A percentile compares a stretch with the other conserved stretches of the same genome.
phyloP scores from a whole-genome alignment of 92 coral and sea anemone species.

The Actinernus sp. region DNA sequence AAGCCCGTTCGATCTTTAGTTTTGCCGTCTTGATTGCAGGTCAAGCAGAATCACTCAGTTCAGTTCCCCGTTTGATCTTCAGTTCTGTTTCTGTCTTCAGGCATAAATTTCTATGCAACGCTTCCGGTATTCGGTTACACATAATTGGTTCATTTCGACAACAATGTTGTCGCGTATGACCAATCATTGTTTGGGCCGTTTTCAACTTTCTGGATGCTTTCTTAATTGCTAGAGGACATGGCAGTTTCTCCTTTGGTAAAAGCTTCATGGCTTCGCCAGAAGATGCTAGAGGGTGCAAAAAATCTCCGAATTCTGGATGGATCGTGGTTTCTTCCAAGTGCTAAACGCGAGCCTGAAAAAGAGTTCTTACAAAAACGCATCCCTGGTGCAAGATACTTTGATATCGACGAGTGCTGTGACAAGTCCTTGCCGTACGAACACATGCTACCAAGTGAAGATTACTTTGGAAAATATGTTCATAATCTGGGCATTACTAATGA shows the following conservation, averaged over 20 bases:
- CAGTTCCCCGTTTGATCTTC: too few relatives aligned
- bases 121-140: too few relatives aligned
- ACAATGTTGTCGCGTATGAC: too few relatives aligned
- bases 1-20: too few relatives aligned
- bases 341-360: conserved; percentile 75
- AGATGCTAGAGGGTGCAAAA: conserved; percentile 53
- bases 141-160: too few relatives aligned
- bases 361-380: conserved; percentile 78
- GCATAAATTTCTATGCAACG: too few relatives aligned
- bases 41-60: too few relatives aligned
- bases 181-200: too few relatives aligned
- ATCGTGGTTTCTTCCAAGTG: conserved; percentile 90
- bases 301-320: conserved; percentile 83
- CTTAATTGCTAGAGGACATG: too few relatives aligned
- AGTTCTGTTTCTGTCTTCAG: too few relatives aligned
- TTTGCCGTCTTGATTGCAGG: too few relatives aligned
- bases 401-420: conserved; percentile 86
- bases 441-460: conserved; percentile 85
- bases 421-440: conserved; percentile 72
- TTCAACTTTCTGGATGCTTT: too few relatives aligned
- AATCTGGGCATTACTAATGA: conserved; percentile 85
- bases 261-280: conserved; percentile 78
- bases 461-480: conserved; percentile 78
- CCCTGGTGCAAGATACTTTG: conserved; percentile 90
- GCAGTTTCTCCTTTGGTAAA: conserved; percentile 63